Evolutionary conservation across 2,797 vertebrate genomes (phyloP), one percentile per base, ranked within the genome.

Genomic region (Sphenopsis melanotis): DNA sequence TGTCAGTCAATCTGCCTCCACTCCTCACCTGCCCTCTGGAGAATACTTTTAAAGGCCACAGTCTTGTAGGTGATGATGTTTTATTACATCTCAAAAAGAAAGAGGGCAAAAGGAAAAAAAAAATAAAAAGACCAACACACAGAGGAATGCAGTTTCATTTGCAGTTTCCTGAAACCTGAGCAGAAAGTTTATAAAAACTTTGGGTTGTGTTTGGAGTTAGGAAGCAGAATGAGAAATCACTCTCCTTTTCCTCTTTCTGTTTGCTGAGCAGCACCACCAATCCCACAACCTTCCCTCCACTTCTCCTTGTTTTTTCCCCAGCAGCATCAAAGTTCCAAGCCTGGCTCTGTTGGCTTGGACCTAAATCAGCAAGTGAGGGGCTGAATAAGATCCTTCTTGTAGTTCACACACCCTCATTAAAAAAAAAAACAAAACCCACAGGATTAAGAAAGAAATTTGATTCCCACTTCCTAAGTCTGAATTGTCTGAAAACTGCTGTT

Each of bases 81-180:
- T 95, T 93, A 96, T 87, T 95, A 77, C 83, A 64, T 41, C 93
- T 90, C 91, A 65, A 88, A 90, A 88, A 72, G 32, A 91, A 83
- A 66, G 59, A 63, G 46, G 10, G 52, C 32, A 47, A 61, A 55
- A 30, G 42, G 22, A 26, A 53, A 65, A n/a, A 41, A 29, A 65
- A 75, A 12, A 57, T n/a, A 64, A 68, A 46, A 49, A 20, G 8
- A 11, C 50, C 52, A 69, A 37, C 74, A 53, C 42, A 12, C n/a
- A 21, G 52, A 96, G 95, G 96, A 96, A 96, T 94, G 95, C 88
- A 84, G 77, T 94, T 96, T 94, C 96, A 96, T 94, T 94, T 91
- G 93, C 95, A 94, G 94, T 75, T 97, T 97, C 96, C 96, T 97
- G 95, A 97, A 97, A 97, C 93, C 90, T 52, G 94, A 97, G 95